Evolutionary conservation across 2,797 vertebrate species (phyloP).

Genomic region (Fundulus diaphanus): DNA sequence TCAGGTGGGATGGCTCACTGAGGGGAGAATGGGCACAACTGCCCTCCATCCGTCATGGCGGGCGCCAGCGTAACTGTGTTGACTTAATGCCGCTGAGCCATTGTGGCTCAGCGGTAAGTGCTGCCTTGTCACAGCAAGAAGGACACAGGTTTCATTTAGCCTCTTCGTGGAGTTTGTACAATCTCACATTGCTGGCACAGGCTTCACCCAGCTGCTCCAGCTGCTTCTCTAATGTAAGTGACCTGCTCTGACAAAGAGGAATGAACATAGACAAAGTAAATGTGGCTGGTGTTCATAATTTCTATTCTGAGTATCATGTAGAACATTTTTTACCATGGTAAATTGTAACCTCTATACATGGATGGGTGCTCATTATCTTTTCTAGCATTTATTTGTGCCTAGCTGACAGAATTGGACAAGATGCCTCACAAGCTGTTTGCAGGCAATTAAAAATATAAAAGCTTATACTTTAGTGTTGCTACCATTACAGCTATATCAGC

Average conservation of each 20-base stretch:
- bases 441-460: constrained; percentile 72
- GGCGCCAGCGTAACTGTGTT: constrained; percentile 43
- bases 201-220: constrained; percentile 16
- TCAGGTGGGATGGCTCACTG: constrained; percentile 69
- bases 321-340: background rate
- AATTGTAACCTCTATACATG: constrained; percentile 18
- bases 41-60: constrained; percentile 60
- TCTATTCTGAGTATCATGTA: background rate
- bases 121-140: constrained; percentile 46
- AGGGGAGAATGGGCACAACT: constrained; percentile 36
- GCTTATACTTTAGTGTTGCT: constrained; percentile 60
- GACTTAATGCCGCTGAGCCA: constrained; percentile 44
- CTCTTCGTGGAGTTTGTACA: constrained; percentile 20
- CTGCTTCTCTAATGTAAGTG: constrained; percentile 7
- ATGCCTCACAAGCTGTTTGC: constrained; percentile 64
- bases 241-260: background rate
- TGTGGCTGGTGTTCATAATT: background rate
- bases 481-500: constrained; percentile 65
- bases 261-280: background rate
- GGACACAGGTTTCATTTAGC: constrained; percentile 50
- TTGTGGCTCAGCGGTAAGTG: constrained; percentile 33
- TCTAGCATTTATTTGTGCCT: constrained; percentile 18
- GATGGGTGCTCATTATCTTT: background rate
- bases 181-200: background rate
- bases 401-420: constrained; percentile 46